Conservation (phyloP, 2,888 invertebrate species). For the Melolontha melolontha region DNA sequence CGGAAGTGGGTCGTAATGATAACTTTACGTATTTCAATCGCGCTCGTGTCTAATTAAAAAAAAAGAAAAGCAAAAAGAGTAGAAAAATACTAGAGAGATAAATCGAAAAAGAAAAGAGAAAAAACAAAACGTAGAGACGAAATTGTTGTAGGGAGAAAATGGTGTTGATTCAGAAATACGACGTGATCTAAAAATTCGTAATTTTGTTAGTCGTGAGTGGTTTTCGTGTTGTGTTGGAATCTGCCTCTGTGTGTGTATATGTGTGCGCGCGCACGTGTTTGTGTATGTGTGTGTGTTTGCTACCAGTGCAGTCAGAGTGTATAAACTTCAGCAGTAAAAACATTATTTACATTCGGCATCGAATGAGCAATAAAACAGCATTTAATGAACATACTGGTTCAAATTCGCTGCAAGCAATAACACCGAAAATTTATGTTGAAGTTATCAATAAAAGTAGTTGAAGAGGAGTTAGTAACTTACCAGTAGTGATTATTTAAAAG, state of each 20-base stretch:
- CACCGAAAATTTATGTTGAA: background rate
- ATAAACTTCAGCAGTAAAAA: background rate
- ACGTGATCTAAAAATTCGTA: slow-evolving; percentile 19
- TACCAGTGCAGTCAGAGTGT: background rate
- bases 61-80: background rate
- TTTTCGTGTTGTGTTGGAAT: too few relatives aligned
- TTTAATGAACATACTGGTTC: slow-evolving; percentile 8
- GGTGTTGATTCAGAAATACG: too few relatives aligned
- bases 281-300: too few relatives aligned
- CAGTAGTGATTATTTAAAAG: too few relatives aligned
- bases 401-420: background rate
- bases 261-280: too few relatives aligned
- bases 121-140: too few relatives aligned
- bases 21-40: slow-evolving; percentile 9
- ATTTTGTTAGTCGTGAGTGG: slow-evolving; percentile 19
- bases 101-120: background rate
- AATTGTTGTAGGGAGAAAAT: too few relatives aligned
- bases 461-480: background rate
- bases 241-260: too few relatives aligned
- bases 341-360: slow-evolving; percentile 11
- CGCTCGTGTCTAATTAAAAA: slow-evolving; percentile 9
- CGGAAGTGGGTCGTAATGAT: slow-evolving; percentile 3
- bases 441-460: slow-evolving; percentile 7
- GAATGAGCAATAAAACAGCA: slow-evolving; percentile 8
- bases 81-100: background rate